These are phyloP conservation scores for Meandrina meandrites DNA, from an alignment of 92 coral and sea anemone genomes.

Conservation along the genomic window DNA sequence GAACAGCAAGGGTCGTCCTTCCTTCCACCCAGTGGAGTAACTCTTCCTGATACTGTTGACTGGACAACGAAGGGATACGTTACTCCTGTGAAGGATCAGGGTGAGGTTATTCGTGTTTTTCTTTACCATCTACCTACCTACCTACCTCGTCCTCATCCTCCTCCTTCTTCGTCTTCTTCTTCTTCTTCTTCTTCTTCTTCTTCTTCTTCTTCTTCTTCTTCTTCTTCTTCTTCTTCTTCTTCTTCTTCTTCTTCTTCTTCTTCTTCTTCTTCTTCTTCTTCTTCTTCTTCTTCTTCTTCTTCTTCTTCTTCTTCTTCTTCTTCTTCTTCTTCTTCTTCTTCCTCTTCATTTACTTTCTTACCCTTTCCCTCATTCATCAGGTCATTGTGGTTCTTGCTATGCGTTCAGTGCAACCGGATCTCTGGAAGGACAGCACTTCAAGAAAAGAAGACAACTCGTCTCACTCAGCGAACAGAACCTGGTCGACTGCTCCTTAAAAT, in stretches of 20 bases:
- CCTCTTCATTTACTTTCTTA: no score
- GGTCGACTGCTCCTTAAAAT: constrained; percentile 84
- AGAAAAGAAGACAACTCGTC: constrained; percentile 87
- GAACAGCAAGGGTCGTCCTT: constrained; percentile 54
- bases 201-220: neutral
- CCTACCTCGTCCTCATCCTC: neutral
- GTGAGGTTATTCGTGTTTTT: constrained; percentile 32
- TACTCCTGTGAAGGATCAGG: constrained; percentile 89
- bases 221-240: neutral
- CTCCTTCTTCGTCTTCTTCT: neutral
- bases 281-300: no score
- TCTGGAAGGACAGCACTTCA: constrained; percentile 97
- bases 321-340: no score
- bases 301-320: no score
- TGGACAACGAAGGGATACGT: constrained; percentile 94
- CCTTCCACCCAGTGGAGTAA: constrained; percentile 78
- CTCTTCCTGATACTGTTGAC: constrained; percentile 70
- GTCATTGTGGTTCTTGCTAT: constrained; percentile 96
- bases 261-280: no score
- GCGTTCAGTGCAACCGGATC: constrained; percentile 97
- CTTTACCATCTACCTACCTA: neutral
- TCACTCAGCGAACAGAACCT: constrained; percentile 98
- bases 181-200: neutral
- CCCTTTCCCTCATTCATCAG: constrained; percentile 20
- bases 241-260: no score